These are phyloP conservation scores for Decapterus maruadsi DNA, from an alignment of 2,797 vertebrate species.

Conservation along the genomic window DNA sequence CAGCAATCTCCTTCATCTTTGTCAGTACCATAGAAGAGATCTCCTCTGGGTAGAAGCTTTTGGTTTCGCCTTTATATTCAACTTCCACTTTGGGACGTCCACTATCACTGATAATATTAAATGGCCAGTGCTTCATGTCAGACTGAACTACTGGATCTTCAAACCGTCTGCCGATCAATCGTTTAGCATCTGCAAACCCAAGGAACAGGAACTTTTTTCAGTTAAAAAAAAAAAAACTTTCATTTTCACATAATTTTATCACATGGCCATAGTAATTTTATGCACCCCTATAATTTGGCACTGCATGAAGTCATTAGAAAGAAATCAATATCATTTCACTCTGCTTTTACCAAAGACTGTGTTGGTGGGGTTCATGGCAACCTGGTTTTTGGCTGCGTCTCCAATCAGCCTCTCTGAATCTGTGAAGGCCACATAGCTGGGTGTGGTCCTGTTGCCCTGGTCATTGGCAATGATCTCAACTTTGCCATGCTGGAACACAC, in stretches of 20 bases:
- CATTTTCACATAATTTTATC: neutral
- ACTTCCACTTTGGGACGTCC: conserved; percentile 86
- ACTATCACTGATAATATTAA: conserved; percentile 82
- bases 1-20: conserved; percentile 90
- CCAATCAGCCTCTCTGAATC: conserved; percentile 94
- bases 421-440: conserved; percentile 97
- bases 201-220: neutral
- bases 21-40: conserved; percentile 88
- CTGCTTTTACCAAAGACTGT: conserved; percentile 93
- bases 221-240: neutral
- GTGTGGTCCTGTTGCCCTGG: conserved; percentile 97
- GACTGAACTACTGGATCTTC: conserved; percentile 92
- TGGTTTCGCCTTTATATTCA: conserved; percentile 86
- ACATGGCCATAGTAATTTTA: neutral
- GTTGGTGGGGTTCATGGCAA: conserved; percentile 98
- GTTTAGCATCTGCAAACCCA: conserved; percentile 91
- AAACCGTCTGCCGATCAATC: conserved; percentile 94
- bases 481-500: conserved; percentile 97
- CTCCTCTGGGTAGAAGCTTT: conserved; percentile 87
- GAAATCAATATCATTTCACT: conserved; percentile 5
- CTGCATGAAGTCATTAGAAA: neutral
- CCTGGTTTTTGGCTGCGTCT: conserved; percentile 97
- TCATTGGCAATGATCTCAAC: conserved; percentile 99
- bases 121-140: conserved; percentile 91
- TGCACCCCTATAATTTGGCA: neutral